Evolutionary conservation across 2,888 invertebrate species (phyloP).

Genomic region (Drosophila leonis): DNA sequence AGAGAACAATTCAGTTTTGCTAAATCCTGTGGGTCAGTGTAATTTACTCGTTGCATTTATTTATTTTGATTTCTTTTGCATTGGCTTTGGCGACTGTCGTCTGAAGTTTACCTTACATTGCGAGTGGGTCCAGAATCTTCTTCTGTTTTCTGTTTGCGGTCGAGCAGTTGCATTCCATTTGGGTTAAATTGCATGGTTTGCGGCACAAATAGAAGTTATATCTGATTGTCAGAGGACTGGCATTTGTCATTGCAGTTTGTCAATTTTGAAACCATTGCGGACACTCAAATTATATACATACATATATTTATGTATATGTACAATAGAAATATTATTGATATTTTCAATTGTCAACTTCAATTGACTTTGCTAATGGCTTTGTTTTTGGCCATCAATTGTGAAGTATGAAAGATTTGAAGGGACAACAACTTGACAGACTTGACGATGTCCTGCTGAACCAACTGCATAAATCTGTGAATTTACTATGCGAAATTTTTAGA

Average conservation of each 20-base stretch:
- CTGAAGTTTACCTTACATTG: constrained; percentile 1
- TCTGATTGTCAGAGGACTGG: constrained; percentile 9
- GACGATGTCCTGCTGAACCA: not conserved
- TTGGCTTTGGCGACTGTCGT: not conserved
- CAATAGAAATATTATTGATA: not conserved
- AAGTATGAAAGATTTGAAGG: not conserved
- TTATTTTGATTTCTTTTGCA: constrained; percentile 1
- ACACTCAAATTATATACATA: not conserved
- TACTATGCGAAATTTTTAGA: too few species aligned
- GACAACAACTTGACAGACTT: not conserved
- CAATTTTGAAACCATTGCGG: constrained; percentile 28
- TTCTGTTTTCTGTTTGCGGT: constrained; percentile 15
- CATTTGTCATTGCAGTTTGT: constrained; percentile 17
- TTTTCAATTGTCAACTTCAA: constrained; percentile 24
- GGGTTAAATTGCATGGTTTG: constrained; percentile 19
- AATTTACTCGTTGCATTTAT: constrained; percentile 3
- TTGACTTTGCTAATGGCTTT: constrained; percentile 26
- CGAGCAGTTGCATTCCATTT: constrained; percentile 11
- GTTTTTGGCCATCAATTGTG: constrained; percentile 1
- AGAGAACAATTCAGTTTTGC: not conserved
- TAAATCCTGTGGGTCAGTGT: not conserved
- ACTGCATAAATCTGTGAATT: too few species aligned
- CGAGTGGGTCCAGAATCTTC: not conserved
- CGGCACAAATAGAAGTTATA: constrained; percentile 11
- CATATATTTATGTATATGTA: not conserved